A percentile compares a stretch with the other conserved stretches of the same genome.
These are phyloP conservation scores for Lepus americanus DNA, from an alignment of 2,113 vertebrate species.

Conservation along the genomic window DNA sequence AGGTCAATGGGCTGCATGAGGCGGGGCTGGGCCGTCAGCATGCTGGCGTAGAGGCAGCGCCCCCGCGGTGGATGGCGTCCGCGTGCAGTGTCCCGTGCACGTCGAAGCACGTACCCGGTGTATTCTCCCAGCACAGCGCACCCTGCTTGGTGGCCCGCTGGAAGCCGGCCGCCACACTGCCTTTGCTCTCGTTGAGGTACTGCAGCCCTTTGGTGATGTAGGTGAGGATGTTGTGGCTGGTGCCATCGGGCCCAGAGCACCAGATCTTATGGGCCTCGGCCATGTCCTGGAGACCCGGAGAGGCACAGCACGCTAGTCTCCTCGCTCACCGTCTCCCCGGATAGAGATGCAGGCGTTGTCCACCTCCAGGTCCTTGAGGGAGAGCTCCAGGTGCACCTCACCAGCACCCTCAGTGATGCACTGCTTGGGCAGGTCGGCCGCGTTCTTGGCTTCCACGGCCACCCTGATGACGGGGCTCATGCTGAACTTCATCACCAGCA, in stretches of 20 bases:
- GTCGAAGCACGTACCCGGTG: constrained; percentile 93
- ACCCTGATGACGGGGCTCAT: constrained; percentile 97
- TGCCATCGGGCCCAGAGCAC: constrained; percentile 97
- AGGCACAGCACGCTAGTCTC: constrained; percentile 93
- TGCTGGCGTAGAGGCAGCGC: constrained; percentile 94
- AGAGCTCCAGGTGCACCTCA: constrained; percentile 97
- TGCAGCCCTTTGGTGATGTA: constrained; percentile 98
- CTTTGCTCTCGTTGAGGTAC: constrained; percentile 99
- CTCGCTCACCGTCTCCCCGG: constrained; percentile 93
- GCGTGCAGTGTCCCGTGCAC: constrained; percentile 96
- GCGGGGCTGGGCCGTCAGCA: constrained; percentile 93
- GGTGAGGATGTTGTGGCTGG: constrained; percentile 94
- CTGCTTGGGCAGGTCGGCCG: constrained; percentile 95
- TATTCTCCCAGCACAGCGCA: constrained; percentile 96
- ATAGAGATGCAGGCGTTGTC: constrained; percentile 97
- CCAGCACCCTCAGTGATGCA: constrained; percentile 97
- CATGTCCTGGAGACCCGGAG: constrained; percentile 98
- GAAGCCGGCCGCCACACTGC: constrained; percentile 97
- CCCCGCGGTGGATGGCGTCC: constrained; percentile 96
- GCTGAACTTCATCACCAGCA: constrained; percentile 99
- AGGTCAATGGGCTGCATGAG: constrained; percentile 97
- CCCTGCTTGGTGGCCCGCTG: constrained; percentile 98
- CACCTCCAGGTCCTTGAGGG: constrained; percentile 97
- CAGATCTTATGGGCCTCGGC: constrained; percentile 96
- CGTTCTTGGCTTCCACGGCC: constrained; percentile 97